A percentile compares a stretch with the other conserved stretches of the same genome.
Evolutionary conservation across 2,113 vertebrate species (phyloP).

Genomic region (Rattus rattus): DNA sequence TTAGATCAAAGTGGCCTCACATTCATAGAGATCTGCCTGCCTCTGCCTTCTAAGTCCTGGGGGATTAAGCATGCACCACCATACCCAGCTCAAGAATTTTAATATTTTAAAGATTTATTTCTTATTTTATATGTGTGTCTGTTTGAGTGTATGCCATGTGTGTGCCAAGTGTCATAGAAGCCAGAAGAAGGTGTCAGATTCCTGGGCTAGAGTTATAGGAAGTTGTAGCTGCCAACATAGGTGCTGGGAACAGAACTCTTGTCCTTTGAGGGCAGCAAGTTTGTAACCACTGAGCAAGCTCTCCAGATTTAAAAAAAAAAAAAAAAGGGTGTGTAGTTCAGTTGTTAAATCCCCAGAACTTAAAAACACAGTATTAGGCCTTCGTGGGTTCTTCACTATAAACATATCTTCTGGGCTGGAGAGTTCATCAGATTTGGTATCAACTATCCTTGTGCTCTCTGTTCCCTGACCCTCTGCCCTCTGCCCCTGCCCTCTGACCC

Average conservation of each 20-base stretch:
- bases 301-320: background rate
- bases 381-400: constrained; percentile 18
- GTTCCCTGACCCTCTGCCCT: background rate
- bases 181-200: background rate
- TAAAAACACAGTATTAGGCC: background rate
- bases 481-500: background rate
- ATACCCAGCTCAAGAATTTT: background rate
- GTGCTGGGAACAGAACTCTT: background rate
- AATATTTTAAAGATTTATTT: background rate
- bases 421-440: background rate
- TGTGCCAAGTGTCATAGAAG: background rate
- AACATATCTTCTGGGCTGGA: background rate
- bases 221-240: too few species aligned
- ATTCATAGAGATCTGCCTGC: background rate
- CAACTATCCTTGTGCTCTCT: background rate
- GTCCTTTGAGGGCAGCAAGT: background rate
- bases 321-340: background rate
- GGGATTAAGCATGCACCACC: background rate
- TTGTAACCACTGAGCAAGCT: background rate
- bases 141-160: background rate
- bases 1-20: background rate
- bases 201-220: background rate
- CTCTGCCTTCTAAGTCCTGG: background rate
- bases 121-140: background rate
- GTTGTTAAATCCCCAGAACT: background rate